Base-by-base conservation (phyloP, 2,797 vertebrate species). In the Lemur catta region DNA sequence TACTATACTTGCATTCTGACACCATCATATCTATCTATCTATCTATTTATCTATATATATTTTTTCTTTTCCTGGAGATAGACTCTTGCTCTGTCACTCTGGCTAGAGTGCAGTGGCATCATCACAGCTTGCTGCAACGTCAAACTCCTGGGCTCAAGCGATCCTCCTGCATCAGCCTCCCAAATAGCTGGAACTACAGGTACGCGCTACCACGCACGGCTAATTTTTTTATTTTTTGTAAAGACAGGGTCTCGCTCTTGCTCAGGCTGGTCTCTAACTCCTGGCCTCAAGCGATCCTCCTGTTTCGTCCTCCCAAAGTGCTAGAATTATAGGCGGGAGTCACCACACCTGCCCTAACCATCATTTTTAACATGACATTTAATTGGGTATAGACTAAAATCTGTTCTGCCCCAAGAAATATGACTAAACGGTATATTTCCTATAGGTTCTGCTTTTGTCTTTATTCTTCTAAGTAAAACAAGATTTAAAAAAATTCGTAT, bases 371-470 rank as follows among this genome's bases (percentile, higher is more conserved):
- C 2, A 4, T 71, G 63, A 59, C 48, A 93, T 55, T 95, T 80
- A 94, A 84, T n/a, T 85, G 35, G 13, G 71, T 57, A 93, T 22
- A 95, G 43, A 55, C 76, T 93, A 86, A 85, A 89, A 74, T 67
- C 65, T 38, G 48, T 85, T 91, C 28, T 48, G 5, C 26, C n/a
- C 26, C 4, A 24, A 74, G n/a, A 78, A 88, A 82, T 41, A 95
- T 89, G 22, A 81, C 22, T 61, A 71, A 75, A 65, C n/a, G 38
- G 18, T 20, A 1, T 89, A 72, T 84, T 76, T 76, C 65, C 9
- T 92, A 94, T 8, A 88, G 50, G 57, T 65, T 81, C 30, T 96
- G 17, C 5, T 63, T 89, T 65, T 80, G 57, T 67, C 38, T 89
- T 93, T 81, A 90, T 48, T 87, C 14, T 95, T 95, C 79, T 80